Conservation (phyloP, 2,797 vertebrate species). For the Microtus californicus region DNA sequence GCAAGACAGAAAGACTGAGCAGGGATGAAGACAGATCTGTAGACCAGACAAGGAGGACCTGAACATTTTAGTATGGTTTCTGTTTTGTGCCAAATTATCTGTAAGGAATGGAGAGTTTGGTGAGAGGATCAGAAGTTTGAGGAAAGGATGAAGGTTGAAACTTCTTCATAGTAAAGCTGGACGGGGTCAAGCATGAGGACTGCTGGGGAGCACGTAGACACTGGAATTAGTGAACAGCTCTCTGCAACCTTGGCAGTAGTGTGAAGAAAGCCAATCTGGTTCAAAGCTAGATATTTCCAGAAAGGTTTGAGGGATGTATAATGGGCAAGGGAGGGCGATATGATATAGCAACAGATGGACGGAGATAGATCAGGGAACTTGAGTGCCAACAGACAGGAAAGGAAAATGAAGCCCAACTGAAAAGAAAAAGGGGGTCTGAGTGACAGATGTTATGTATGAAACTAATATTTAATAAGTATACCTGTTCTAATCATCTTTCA, state of each 20-base stretch:
- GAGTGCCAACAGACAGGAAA: not conserved
- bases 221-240: not conserved
- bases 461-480: not conserved
- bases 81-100: not conserved
- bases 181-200: not conserved
- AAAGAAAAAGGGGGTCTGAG: not conserved
- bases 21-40: not conserved
- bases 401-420: not conserved
- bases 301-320: not conserved
- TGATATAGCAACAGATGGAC: not conserved
- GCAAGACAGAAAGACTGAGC: not conserved
- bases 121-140: not conserved
- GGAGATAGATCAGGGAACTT: not conserved
- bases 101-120: not conserved
- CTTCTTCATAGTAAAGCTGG: not conserved
- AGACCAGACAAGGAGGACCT: no score
- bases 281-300: not conserved
- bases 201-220: not conserved
- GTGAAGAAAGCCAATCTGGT: not conserved
- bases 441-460: not conserved
- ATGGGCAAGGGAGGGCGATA: not conserved
- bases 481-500: not conserved
- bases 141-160: not conserved
- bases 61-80: not conserved
- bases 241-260: not conserved